A percentile compares a stretch with the other conserved stretches of the same genome.
phyloP scores from a whole-genome alignment of 2,888 invertebrate species.

The Andrena praecox region DNA sequence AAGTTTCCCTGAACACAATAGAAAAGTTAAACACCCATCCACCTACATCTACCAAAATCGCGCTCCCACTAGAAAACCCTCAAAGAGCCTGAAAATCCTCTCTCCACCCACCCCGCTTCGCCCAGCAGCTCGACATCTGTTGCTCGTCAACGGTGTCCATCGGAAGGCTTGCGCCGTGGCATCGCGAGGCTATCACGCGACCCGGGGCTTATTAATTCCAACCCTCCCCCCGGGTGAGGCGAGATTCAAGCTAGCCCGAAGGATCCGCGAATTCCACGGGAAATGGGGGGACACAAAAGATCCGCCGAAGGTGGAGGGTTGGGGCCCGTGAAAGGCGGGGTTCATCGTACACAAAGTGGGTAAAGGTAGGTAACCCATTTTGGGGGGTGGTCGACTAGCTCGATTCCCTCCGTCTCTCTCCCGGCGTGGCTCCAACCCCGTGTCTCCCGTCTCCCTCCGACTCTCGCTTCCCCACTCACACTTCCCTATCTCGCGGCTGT shows the following conservation, averaged over 20 bases:
- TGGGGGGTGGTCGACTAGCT: conserved; percentile 70
- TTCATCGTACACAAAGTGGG: conserved; percentile 72
- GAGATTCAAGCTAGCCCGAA: conserved; percentile 18
- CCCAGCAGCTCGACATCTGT: conserved; percentile 42
- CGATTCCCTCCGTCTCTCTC: conserved; percentile 39
- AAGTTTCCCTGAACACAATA: too few relatives aligned
- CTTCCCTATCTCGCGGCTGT: conserved; percentile 27
- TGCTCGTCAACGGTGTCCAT: conserved; percentile 34
- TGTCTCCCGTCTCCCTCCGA: conserved; percentile 15
- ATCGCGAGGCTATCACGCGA: not conserved
- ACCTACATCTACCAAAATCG: not conserved
- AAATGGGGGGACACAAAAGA: conserved; percentile 36
- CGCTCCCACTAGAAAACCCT: not conserved
- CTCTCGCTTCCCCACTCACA: conserved; percentile 31
- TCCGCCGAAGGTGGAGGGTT: conserved; percentile 40
- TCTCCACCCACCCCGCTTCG: not conserved
- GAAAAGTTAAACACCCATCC: not conserved
- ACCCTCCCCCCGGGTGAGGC: not conserved
- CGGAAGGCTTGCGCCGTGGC: not conserved
- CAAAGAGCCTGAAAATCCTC: not conserved
- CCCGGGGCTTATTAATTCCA: conserved; percentile 26
- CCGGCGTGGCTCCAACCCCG: not conserved
- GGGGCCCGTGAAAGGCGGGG: conserved; percentile 64
- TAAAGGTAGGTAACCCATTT: conserved; percentile 77
- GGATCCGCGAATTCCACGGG: not conserved